Evolutionary conservation across 1,140 invertebrate genomes (phyloP).

Genomic region (Sminthurides bifidus): DNA sequence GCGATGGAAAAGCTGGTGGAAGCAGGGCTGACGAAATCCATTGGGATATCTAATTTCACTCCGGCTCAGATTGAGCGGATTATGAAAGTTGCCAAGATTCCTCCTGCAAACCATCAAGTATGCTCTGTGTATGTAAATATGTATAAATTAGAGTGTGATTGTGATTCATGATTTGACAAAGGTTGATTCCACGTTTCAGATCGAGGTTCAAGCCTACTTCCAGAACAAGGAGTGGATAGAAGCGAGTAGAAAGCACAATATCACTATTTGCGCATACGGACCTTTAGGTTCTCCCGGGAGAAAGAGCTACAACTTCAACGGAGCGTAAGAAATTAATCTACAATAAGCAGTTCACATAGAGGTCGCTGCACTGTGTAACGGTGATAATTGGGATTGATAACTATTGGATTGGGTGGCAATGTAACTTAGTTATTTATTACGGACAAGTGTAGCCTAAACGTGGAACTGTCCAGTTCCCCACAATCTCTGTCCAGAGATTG

Average conservation of each 20-base stretch:
- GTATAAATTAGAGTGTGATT: constrained; percentile 36
- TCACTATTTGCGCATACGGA: constrained; percentile 3
- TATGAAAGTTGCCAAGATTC: constrained; percentile 38
- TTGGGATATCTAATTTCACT: constrained; percentile 49
- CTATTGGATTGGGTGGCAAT: neutral
- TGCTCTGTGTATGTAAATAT: constrained; percentile 38
- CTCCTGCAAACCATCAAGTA: constrained; percentile 43
- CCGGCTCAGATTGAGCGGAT: constrained; percentile 42
- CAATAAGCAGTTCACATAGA: neutral
- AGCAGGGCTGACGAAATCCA: constrained; percentile 29
- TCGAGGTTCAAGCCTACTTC: constrained; percentile 40
- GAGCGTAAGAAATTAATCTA: neutral
- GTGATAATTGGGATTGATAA: neutral
- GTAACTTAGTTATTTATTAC: neutral
- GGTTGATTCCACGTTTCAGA: too few species aligned
- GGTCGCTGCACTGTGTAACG: neutral
- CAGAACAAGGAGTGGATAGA: constrained; percentile 38
- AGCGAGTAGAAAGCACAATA: constrained; percentile 35
- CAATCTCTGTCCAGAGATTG: neutral
- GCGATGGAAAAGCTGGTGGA: constrained; percentile 37
- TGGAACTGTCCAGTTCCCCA: neutral
- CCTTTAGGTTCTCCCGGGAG: constrained; percentile 35
- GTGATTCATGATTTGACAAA: too few species aligned
- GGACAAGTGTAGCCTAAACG: too few species aligned
- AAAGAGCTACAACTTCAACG: constrained; percentile 36